Percentiles rank a stretch among this genome's conserved stretches.
These are phyloP conservation scores for Paramormyrops hopkinsi DNA, from an alignment of 2,797 vertebrate genomes.

Conservation along the genomic window DNA sequence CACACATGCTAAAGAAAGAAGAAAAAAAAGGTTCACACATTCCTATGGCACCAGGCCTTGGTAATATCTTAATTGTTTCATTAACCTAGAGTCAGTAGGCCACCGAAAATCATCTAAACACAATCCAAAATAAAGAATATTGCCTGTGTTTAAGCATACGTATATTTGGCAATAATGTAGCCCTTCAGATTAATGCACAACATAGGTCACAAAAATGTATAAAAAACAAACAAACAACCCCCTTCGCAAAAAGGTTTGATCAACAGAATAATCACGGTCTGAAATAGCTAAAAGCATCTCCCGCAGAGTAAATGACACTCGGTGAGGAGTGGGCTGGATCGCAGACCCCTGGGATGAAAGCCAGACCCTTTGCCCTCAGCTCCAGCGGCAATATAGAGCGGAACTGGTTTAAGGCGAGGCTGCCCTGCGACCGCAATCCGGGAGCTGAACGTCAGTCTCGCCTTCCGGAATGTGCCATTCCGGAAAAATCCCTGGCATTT, in stretches of 20 bases:
- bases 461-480: neutral
- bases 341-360: neutral
- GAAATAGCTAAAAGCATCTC: neutral
- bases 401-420: neutral
- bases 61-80: neutral
- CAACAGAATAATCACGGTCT: neutral
- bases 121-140: neutral
- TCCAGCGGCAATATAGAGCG: neutral
- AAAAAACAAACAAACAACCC: neutral
- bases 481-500: neutral
- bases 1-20: neutral
- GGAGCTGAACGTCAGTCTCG: neutral
- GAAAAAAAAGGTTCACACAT: neutral
- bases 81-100: neutral
- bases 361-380: neutral
- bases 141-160: neutral
- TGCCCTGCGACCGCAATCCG: neutral
- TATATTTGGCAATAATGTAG: neutral
- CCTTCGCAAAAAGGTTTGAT: neutral
- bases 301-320: neutral
- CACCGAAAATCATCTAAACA: neutral
- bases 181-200: neutral
- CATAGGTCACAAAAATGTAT: neutral
- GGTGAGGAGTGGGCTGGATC: neutral
- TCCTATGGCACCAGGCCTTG: neutral